Conservation (phyloP, 2,888 invertebrate species). For the Macaria liturata region DNA sequence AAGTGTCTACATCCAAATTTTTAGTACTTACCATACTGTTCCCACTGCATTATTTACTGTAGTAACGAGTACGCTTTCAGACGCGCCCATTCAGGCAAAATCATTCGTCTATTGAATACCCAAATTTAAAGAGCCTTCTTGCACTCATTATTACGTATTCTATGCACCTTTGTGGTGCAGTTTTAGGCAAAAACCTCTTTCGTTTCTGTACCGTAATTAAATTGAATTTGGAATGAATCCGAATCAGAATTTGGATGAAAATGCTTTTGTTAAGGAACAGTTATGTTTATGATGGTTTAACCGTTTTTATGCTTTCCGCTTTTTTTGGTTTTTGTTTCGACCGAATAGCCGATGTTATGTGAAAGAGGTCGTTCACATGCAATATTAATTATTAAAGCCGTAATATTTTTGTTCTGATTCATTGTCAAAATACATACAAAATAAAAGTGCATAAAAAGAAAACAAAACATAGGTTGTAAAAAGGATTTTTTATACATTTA, state of each 20-base stretch:
- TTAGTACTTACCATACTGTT: constrained; percentile 5
- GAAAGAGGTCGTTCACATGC: too few species aligned
- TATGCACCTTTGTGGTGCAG: constrained; percentile 13
- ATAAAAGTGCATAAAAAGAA: too few species aligned
- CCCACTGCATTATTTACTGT: constrained; percentile 20
- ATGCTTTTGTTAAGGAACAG: neutral
- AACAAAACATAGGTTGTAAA: too few species aligned
- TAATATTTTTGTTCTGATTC: too few species aligned
- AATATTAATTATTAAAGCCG: too few species aligned
- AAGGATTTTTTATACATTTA: too few species aligned
- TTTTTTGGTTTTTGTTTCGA: too few species aligned
- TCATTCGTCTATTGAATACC: constrained; percentile 76
- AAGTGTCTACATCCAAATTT: too few species aligned
- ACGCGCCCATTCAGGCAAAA: constrained; percentile 64
- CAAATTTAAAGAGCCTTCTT: constrained; percentile 56
- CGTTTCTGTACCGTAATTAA: constrained; percentile 24
- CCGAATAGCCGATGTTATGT: neutral
- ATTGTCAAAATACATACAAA: too few species aligned
- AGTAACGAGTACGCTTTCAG: constrained; percentile 58
- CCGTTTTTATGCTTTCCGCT: too few species aligned
- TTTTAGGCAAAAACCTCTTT: constrained; percentile 5
- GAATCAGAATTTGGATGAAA: constrained; percentile 23
- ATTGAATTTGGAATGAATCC: constrained; percentile 35
- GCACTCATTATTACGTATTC: constrained; percentile 1
- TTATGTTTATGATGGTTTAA: too few species aligned